These are phyloP conservation scores for Drosophila tani DNA, from an alignment of 1,140 invertebrate genomes.

Conservation along the genomic window DNA sequence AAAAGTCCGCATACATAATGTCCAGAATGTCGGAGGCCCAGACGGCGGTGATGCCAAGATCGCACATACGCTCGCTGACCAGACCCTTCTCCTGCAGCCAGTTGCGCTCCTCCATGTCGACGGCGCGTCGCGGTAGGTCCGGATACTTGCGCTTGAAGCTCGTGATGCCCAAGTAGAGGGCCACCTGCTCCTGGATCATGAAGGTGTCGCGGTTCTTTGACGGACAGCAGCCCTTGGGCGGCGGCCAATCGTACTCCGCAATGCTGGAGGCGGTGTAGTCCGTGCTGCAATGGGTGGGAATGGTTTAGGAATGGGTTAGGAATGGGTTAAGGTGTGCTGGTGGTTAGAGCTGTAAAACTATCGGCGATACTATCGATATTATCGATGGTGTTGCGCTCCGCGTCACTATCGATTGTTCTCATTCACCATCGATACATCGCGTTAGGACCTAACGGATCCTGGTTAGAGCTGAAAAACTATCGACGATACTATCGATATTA, in stretches of 20 bases:
- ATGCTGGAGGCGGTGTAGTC: constrained; percentile 94
- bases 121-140: constrained; percentile 92
- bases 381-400: too few species aligned
- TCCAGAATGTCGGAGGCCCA: constrained; percentile 96
- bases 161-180: constrained; percentile 96
- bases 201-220: constrained; percentile 89
- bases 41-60: constrained; percentile 96
- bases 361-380: too few species aligned
- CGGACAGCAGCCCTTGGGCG: constrained; percentile 87
- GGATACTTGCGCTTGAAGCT: constrained; percentile 98
- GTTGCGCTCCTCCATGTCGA: constrained; percentile 95
- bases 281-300: constrained; percentile 72
- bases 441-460: too few species aligned
- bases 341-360: too few species aligned
- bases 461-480: too few species aligned
- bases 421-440: too few species aligned
- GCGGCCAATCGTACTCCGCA: constrained; percentile 97
- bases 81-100: constrained; percentile 93
- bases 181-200: constrained; percentile 95
- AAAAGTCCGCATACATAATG: constrained; percentile 97
- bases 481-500: too few species aligned
- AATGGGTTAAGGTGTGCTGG: not conserved
- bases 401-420: too few species aligned
- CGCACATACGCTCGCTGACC: constrained; percentile 96
- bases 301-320: not conserved